Evolutionary conservation across 2,113 vertebrate species (phyloP), one percentile per base, ranked within the genome.

Genomic region (Diglossa brunneiventris): DNA sequence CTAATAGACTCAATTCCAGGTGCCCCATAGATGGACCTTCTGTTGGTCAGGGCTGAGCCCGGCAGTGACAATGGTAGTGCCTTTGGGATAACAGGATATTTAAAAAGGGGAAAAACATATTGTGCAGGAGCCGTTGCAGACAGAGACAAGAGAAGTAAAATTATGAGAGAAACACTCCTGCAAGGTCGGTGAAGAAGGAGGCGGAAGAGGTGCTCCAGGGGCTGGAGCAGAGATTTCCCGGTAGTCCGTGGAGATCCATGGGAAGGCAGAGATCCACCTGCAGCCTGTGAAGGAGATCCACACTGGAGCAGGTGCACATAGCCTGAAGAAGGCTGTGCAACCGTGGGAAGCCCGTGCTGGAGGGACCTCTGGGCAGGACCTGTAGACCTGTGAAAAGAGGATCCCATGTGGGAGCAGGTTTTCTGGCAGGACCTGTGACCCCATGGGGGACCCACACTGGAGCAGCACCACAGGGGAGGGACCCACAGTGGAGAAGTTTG

Each of bases 261-360:
- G 67, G 26, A 26, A 56, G 13, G 37, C 55, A 61, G 13, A 35
- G 55, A 61, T 61, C 55, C 46, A 61, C 19, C 35, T 41, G 55
- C 30, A 70, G 44, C 11, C 31, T 11, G 1, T 20, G 24, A 6
- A 26, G 37, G 27, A 21, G 10, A 52, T 33, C 37, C 56, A 17
- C 3, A 6, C 3, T 0, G 1, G 17, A 73, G 39, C 22, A 73
- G 47, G 17, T 17, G 11, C 26, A 31, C 28, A 13, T 2, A 27
- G 20, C 27, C 56, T 62, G 31, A 35, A 37, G 33, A 10, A 44
- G 39, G 11, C 47, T 44, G 27, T 37, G 58, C 28, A 7, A 10
- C 39, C 27, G 3, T 7, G 39, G 42, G 27, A 72, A 52, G 13
- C 10, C 27, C 4, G 0, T 44, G 12, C 37, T 44, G 80, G 37